Conservation (phyloP, 2,888 invertebrate species). For the Caenorhabditis imperialis region DNA sequence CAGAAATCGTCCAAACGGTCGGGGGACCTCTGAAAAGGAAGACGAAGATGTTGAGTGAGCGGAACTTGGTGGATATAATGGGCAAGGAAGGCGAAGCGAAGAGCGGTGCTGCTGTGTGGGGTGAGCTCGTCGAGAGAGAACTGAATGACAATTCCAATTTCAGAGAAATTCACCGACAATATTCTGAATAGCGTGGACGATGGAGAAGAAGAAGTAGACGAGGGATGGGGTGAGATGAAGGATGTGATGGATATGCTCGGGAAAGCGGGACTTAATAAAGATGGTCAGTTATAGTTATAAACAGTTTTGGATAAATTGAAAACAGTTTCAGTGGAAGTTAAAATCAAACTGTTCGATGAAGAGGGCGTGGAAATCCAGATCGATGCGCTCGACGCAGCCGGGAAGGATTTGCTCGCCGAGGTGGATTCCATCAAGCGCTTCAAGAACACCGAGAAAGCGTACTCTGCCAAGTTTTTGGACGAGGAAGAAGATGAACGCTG, state of each 20-base stretch:
- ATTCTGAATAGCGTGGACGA: too few species aligned
- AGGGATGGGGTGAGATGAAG: slow-evolving; percentile 6
- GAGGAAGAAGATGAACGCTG: neutral
- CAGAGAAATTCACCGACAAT: too few species aligned
- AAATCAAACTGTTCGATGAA: slow-evolving; percentile 30
- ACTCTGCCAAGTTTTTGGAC: slow-evolving; percentile 3
- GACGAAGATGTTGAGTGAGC: too few species aligned
- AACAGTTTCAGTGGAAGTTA: slow-evolving; percentile 6
- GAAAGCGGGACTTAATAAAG: slow-evolving; percentile 24
- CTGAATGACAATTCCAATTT: too few species aligned
- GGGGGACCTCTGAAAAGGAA: too few species aligned
- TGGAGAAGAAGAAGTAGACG: too few species aligned
- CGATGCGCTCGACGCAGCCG: neutral
- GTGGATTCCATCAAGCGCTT: slow-evolving; percentile 3
- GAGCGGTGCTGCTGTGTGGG: too few species aligned
- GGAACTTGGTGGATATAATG: too few species aligned
- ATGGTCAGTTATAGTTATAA: neutral
- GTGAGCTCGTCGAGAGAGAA: too few species aligned
- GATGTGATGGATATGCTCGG: slow-evolving; percentile 14
- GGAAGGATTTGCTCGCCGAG: slow-evolving; percentile 12
- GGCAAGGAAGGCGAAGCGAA: too few species aligned
- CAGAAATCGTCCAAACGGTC: too few species aligned
- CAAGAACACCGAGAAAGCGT: slow-evolving; percentile 15
- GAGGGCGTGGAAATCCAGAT: slow-evolving; percentile 13
- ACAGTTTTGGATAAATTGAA: neutral